Evolutionary conservation across 2,797 vertebrate genomes (phyloP).

Genomic region (Poeciliopsis paucimaculata): DNA sequence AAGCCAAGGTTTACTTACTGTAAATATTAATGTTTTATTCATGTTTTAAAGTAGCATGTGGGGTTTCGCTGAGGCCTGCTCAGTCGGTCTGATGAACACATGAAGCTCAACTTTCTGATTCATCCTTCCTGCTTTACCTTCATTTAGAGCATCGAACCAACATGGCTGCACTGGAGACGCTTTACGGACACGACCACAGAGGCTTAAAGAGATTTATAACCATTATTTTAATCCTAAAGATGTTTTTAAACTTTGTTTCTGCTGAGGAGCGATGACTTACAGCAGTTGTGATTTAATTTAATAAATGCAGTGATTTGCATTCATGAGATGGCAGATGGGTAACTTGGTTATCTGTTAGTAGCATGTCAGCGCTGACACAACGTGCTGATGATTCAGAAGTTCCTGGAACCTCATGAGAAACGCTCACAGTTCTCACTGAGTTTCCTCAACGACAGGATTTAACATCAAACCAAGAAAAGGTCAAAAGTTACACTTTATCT

Average conservation of each 20-base stretch:
- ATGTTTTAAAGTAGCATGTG: neutral
- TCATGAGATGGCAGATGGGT: constrained; percentile 39
- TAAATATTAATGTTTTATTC: no score
- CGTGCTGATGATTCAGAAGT: constrained; percentile 38
- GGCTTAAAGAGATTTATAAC: neutral
- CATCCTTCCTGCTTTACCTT: neutral
- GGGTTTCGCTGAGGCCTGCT: neutral
- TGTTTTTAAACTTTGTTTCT: neutral
- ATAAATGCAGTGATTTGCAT: constrained; percentile 11
- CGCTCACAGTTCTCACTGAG: constrained; percentile 7
- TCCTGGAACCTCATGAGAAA: neutral
- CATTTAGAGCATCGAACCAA: neutral
- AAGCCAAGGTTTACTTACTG: neutral
- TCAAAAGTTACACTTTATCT: neutral
- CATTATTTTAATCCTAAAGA: neutral
- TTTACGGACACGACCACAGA: neutral
- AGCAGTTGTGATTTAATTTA: neutral
- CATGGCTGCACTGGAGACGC: neutral
- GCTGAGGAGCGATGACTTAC: neutral
- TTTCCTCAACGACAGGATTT: neutral
- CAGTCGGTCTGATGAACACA: neutral
- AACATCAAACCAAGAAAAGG: neutral
- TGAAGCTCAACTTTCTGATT: neutral
- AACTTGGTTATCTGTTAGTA: constrained; percentile 45
- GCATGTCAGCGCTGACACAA: constrained; percentile 36